Evolutionary conservation across 2,797 vertebrate genomes (phyloP).

Genomic region (Microcaecilia unicolor): DNA sequence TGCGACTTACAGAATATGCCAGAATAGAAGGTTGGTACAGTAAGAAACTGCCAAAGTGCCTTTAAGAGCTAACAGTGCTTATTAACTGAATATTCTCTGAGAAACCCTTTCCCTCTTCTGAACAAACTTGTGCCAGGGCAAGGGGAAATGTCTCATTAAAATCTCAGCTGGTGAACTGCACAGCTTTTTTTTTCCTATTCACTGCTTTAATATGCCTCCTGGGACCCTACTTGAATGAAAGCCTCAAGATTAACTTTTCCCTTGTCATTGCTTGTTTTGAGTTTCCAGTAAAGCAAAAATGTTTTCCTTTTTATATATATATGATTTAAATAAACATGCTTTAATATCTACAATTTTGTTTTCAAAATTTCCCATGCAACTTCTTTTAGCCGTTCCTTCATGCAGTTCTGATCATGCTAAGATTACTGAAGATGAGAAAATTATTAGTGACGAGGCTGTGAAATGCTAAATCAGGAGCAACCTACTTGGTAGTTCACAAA

Average conservation of each 20-base stretch:
- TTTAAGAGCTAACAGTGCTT: conserved; percentile 45
- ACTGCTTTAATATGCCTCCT: conserved; percentile 71
- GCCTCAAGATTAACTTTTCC: conserved; percentile 51
- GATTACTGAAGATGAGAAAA: too few species aligned
- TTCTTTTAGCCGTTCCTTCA: too few species aligned
- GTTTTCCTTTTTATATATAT: too few species aligned
- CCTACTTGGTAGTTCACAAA: too few species aligned
- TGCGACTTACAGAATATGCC: conserved; percentile 86
- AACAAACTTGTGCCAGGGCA: conserved; percentile 50
- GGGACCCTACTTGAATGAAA: conserved; percentile 55
- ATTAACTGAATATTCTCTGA: conserved; percentile 52
- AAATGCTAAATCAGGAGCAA: too few species aligned
- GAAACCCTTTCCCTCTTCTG: conserved; percentile 47
- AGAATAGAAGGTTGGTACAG: conserved; percentile 81
- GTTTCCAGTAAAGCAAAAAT: conserved; percentile 34
- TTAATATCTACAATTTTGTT: too few species aligned
- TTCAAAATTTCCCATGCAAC: too few species aligned
- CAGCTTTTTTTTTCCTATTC: conserved; percentile 69
- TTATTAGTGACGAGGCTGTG: too few species aligned
- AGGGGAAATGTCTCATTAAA: conserved; percentile 73
- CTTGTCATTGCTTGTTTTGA: conserved; percentile 59
- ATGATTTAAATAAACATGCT: too few species aligned
- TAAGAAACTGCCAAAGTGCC: conserved; percentile 42
- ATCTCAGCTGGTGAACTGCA: conserved; percentile 69
- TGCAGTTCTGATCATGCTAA: too few species aligned